Evolutionary conservation across 2,797 vertebrate species (phyloP), one percentile per base, ranked within the genome.

Genomic region (Taeniopygia guttata): DNA sequence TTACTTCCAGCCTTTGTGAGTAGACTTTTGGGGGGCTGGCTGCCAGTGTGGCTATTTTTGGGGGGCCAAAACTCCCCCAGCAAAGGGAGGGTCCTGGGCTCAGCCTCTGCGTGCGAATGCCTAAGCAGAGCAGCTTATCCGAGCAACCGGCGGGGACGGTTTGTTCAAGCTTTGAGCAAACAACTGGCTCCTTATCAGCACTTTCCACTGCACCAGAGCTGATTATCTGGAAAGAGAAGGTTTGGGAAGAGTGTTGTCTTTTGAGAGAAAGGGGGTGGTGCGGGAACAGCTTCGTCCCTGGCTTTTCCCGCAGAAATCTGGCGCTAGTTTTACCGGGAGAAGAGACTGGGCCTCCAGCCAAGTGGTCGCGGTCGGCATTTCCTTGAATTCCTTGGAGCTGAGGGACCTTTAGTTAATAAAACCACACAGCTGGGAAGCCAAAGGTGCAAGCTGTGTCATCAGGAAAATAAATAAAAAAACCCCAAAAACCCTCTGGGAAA

Each of bases 101-200:
- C 77, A 46, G 92, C 40, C 76, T 52, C 73, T 86, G 73, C 5
- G 5, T 75, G 79, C 1, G 0, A 93, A 72, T 69, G 11, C 79
- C 0, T 0, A n/a, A 62, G 82, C 12, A 4, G 51, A 70, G 63
- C 1, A 0, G 88, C 59, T 92, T 93, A 89, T 92, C 93, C 56
- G 0, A 59, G 94, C 54, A 32, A 59, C 78, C 1, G 1, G 36
- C 13, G 0, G 84, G 94, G 80, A 84, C 15, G 20, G 86, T 93
- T 94, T 95, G 92, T 80, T 87, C 95, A 89, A 52, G 78, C 92
- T 92, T 43, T 89, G 93, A 95, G 93, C 95, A 96, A 96, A 95
- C 93, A 95, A 93, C 89, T 84, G 93, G 90, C 84, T 89, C 86
- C 92, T 96, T 95, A 95, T 95, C 94, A 90, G 95, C 78, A 90